Base-by-base conservation (phyloP, 35 echinoderm and acorn worm species). In the Ophioderma brevispina region DNA sequence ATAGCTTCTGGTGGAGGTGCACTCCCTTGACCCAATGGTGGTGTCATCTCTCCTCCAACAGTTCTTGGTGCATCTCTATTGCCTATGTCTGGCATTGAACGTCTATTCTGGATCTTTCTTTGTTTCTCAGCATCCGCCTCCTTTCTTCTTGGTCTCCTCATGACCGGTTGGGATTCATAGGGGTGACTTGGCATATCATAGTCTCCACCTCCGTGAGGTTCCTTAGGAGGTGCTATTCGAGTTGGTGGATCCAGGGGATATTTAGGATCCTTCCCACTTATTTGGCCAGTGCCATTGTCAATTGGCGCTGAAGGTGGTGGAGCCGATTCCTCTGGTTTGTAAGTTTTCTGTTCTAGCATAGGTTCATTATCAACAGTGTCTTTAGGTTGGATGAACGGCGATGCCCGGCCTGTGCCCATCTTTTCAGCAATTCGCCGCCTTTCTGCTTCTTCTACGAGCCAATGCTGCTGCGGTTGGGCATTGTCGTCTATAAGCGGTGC, bases 361-460 rank as follows among this genome's bases (percentile, higher is more conserved):
- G 88, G 93, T 88, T 95, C 83, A 33, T 64, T 37, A 37, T 81
- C 82, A 1, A 87, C 63, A 50, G 52, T 64, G 39, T 80, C 88
- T 37, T 91, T 91, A 55, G 55, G 36, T n/a, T 46, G 89, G 4
- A 83, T 43, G 13, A 87, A 42, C 14, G 76, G 70, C 23, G 59
- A 70, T 70, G 50, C 19, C 39, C 33, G 40, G 11, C 42, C 83
- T 1, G 83, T 55, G 0, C 92, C 92, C 36, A 81, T 80, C 31
- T 84, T 79, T n/a, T 95, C 94, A 39, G 94, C 94, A 13, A 81
- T n/a, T 0, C 86, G 92, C 4, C 96, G 38, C 56, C 96, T 80
- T 79, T 98, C 93, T 1, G 96, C 96, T 81, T 98, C 96, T 77
- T 98, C 92, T 4, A 98, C 70, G 15, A 98, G 86, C 96, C 96